These are phyloP conservation scores for Meloe dianella DNA, from an alignment of 2,888 invertebrate genomes.

Conservation along the genomic window DNA sequence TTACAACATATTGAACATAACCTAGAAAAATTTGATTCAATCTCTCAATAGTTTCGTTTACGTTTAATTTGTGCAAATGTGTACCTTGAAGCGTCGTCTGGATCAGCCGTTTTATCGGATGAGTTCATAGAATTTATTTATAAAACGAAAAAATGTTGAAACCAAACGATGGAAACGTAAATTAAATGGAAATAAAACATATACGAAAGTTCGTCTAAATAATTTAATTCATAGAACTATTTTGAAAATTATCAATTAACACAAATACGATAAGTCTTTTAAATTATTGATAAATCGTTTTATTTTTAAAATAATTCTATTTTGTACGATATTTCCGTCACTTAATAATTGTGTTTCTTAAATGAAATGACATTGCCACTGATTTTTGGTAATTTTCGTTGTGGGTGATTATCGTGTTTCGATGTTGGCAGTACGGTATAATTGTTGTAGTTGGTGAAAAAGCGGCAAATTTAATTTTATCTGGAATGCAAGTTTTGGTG, in stretches of 20 bases:
- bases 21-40: slow-evolving; percentile 39
- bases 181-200: not conserved
- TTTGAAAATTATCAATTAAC: not conserved
- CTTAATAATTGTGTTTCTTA: not conserved
- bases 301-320: too few relatives aligned
- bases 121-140: slow-evolving; percentile 60
- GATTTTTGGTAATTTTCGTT: too few relatives aligned
- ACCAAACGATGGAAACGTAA: not conserved
- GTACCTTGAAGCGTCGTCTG: slow-evolving; percentile 64
- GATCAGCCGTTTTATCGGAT: slow-evolving; percentile 55
- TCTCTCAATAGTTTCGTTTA: too few relatives aligned
- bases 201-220: not conserved
- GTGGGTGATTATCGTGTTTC: too few relatives aligned
- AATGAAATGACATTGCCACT: not conserved
- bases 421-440: too few relatives aligned
- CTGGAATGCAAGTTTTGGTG: too few relatives aligned
- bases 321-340: too few relatives aligned
- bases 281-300: too few relatives aligned
- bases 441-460: too few relatives aligned
- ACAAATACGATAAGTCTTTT: not conserved
- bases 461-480: too few relatives aligned
- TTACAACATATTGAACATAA: slow-evolving; percentile 46
- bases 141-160: slow-evolving; percentile 5
- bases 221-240: not conserved
- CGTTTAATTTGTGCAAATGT: slow-evolving; percentile 7